A percentile compares a stretch with the other conserved stretches of the same genome.
Conservation (phyloP, 2,888 invertebrate species). For the Drosophila siamana region DNA sequence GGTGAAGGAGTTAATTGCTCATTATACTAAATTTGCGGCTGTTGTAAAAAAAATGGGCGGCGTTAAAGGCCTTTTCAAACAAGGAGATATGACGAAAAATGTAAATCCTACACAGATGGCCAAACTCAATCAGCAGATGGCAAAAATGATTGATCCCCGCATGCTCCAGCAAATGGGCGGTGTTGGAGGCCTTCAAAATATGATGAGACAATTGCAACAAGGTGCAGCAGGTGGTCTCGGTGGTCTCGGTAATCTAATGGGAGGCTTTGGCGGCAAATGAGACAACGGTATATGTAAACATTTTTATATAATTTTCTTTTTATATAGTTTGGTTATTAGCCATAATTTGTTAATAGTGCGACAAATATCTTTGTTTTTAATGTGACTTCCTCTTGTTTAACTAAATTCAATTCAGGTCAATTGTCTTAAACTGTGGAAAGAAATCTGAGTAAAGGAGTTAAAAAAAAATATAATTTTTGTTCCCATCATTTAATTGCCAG, state of each 20-base stretch:
- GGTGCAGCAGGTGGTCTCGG: constrained; percentile 88
- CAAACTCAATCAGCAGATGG: constrained; percentile 99
- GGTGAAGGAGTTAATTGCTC: constrained; percentile 98
- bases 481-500: constrained; percentile 12
- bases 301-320: constrained; percentile 69
- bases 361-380: constrained; percentile 37
- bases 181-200: constrained; percentile 97
- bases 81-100: constrained; percentile 99
- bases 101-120: constrained; percentile 99
- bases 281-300: constrained; percentile 34
- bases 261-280: constrained; percentile 86
- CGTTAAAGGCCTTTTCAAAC: constrained; percentile 99
- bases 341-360: constrained; percentile 60
- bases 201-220: constrained; percentile 94
- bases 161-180: constrained; percentile 99
- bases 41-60: constrained; percentile 99
- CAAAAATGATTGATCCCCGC: constrained; percentile 99
- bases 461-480: constrained; percentile 48
- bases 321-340: constrained; percentile 66
- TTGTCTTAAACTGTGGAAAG: constrained; percentile 24
- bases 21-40: constrained; percentile 99
- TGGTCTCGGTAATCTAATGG: constrained; percentile 88
- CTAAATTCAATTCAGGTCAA: constrained; percentile 43
- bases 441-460: constrained; percentile 49
- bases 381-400: constrained; percentile 40